Conservation (phyloP, 2,888 invertebrate genomes). For the Cynaeus angustus region DNA sequence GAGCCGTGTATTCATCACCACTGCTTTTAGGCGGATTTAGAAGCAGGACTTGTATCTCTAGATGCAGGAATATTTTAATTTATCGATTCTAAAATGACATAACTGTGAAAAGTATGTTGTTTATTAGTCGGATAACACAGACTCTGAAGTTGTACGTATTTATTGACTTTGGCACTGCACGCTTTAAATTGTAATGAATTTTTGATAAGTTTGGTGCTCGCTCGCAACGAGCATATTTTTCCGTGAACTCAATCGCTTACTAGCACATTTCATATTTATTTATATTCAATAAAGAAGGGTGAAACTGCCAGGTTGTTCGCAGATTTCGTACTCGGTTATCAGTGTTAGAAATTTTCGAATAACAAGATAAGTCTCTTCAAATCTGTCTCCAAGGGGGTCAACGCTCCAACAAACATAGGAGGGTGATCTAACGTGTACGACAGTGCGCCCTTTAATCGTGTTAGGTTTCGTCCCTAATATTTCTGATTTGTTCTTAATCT, state of each 20-base stretch:
- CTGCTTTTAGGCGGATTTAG: slow-evolving; percentile 25
- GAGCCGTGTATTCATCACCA: slow-evolving; percentile 29
- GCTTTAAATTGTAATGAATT: slow-evolving; percentile 10
- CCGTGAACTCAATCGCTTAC: slow-evolving; percentile 4
- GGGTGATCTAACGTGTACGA: slow-evolving; percentile 42
- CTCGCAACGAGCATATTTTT: background rate
- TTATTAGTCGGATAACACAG: background rate
- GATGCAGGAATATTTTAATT: background rate
- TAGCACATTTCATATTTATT: slow-evolving; percentile 2
- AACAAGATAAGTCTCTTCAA: slow-evolving; percentile 16
- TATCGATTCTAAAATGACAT: background rate
- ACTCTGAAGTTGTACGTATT: slow-evolving; percentile 3
- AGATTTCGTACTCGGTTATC: slow-evolving; percentile 4
- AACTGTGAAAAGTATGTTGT: background rate
- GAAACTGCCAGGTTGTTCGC: background rate
- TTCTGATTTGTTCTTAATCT: slow-evolving; percentile 57
- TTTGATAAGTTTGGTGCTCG: slow-evolving; percentile 21
- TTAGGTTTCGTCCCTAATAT: slow-evolving; percentile 54
- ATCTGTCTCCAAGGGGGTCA: slow-evolving; percentile 46
- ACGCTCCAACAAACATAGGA: slow-evolving; percentile 41
- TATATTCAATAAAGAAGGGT: background rate
- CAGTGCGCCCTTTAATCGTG: slow-evolving; percentile 52
- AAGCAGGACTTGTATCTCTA: slow-evolving; percentile 6
- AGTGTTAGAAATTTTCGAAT: background rate
- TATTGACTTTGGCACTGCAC: background rate